Evolutionary conservation across 1,140 invertebrate species (phyloP), one percentile per base, ranked within the genome.

Genomic region (Lethocerus indicus): DNA sequence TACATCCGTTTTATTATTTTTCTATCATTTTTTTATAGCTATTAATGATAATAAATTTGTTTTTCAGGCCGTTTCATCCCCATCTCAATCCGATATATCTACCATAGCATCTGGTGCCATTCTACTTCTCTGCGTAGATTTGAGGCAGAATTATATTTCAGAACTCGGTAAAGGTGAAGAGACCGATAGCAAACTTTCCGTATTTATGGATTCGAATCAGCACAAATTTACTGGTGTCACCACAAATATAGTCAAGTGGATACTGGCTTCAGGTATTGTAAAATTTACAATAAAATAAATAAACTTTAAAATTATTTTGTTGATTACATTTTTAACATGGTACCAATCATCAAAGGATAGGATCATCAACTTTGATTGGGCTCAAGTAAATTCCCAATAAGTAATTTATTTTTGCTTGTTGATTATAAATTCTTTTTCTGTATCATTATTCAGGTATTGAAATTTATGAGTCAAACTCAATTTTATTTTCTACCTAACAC

Each of bases 31-130:
- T 46, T 29, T 3, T 51, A 3, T 32, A 40, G 43, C 47, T n/a
- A 39, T 51, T 52, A 32, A 47, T 14, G 40, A 54, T 35, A 28
- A 54, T 48, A 2, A 14, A 41, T 2, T 40, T 39, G 18, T 16
- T 47, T 55, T 18, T 28, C 12, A 56, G 42, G 45, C 40, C 29
- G 37, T 50, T 44, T 21, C 39, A 26, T 49, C 47, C 20, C 27
- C 49, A 37, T 49, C 49, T 27, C 2, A 52, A 42, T 73, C 74
- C 0, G 80, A 84, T 52, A 69, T 84, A 3, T 76, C 75, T 16
- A 76, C 75, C 5, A 63, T 81, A 0, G 72, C 77, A 0, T 83
- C 81, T 1, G 78, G 78, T 0, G 79, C 79, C 0, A 69, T 83
- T 1, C 51, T 84, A 14, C 66, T 84, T 23, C 61, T 84, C 1